Evolutionary conservation across 1,140 invertebrate species (phyloP), one percentile per base, ranked within the genome.

Genomic region (Drosophila rhopaloa): DNA sequence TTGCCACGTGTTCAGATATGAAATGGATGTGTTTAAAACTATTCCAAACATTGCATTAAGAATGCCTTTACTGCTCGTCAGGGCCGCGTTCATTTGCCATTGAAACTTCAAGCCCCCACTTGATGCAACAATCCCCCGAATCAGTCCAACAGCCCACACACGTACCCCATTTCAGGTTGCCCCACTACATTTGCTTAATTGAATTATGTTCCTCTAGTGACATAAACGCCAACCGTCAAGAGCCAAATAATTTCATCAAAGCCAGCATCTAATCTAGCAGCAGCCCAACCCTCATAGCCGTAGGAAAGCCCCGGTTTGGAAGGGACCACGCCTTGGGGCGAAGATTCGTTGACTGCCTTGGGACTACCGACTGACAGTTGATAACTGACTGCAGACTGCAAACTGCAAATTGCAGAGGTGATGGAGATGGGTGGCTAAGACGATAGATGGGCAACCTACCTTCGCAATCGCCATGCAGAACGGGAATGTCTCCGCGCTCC

Each of bases 401-500:
- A 24, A 54, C 16, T 59, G 9, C 29, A 48, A 11, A 54, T 1
- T 16, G 16, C 16, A 16, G 16, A 16, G 16, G 16, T 16, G 16
- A 16, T 16, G 54, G 38, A 2, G 40, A 50, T 74, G 59, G 59
- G 41, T 60, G 48, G 55, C 27, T 65, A 14, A 40, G 44, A 46
- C 51, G 32, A 38, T 35, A 50, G 58, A 40, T 41, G 50, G 48
- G 38, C 37, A 55, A 82, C 90, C 73, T 93, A 95, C 94, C 94
- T 92, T 94, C 94, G 81, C 95, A 96, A 73, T 96, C 93, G 72
- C 95, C 94, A 78, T 95, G 94, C 56, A 95, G 93, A 16, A 95
- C 94, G 16, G 96, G 96, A 82, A 97, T 97, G 90, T 97, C 96
- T 58, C 96, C 96, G 92, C 95, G 93, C 56, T 94, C 85, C 29